A percentile compares a stretch with the other conserved stretches of the same genome.
Conservation (phyloP, 2,113 vertebrate species). For the Oreotrochilus melanogaster region DNA sequence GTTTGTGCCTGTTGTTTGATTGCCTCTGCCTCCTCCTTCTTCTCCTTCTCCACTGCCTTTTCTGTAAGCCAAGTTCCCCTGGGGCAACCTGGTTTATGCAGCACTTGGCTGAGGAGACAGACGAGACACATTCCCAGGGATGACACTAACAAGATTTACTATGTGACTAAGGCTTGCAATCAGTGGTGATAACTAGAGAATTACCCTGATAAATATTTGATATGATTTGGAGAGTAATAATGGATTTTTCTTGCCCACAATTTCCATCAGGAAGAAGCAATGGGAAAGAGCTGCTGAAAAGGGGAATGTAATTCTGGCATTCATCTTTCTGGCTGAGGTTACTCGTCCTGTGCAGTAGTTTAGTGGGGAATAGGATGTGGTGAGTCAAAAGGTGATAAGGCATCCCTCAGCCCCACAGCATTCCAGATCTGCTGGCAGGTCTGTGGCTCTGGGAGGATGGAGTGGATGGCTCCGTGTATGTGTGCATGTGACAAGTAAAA, state of each 20-base stretch:
- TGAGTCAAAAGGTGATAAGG: slow-evolving; percentile 12
- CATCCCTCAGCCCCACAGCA: slow-evolving; percentile 19
- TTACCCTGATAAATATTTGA: slow-evolving; percentile 75
- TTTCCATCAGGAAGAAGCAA: slow-evolving; percentile 53
- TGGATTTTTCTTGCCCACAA: slow-evolving; percentile 63
- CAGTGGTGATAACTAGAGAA: slow-evolving; percentile 64
- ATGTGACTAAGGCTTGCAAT: slow-evolving; percentile 46
- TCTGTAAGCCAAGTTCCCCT: slow-evolving; percentile 26
- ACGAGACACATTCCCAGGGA: neutral
- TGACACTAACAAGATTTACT: slow-evolving; percentile 64
- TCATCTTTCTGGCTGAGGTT: slow-evolving; percentile 50
- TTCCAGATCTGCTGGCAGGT: neutral
- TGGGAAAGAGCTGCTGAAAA: slow-evolving; percentile 29
- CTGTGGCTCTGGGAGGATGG: neutral
- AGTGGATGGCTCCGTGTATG: neutral
- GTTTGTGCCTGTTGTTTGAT: neutral
- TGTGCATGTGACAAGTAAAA: neutral
- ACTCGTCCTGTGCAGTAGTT: slow-evolving; percentile 21
- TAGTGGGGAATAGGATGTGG: neutral
- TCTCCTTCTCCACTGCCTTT: neutral
- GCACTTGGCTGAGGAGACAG: neutral
- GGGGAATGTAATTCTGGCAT: slow-evolving; percentile 41
- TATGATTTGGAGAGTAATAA: slow-evolving; percentile 71
- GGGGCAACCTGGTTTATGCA: neutral
- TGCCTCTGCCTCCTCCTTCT: neutral